These are phyloP conservation scores for Aradus depressus DNA, from an alignment of 2,888 invertebrate genomes.

Conservation along the genomic window DNA sequence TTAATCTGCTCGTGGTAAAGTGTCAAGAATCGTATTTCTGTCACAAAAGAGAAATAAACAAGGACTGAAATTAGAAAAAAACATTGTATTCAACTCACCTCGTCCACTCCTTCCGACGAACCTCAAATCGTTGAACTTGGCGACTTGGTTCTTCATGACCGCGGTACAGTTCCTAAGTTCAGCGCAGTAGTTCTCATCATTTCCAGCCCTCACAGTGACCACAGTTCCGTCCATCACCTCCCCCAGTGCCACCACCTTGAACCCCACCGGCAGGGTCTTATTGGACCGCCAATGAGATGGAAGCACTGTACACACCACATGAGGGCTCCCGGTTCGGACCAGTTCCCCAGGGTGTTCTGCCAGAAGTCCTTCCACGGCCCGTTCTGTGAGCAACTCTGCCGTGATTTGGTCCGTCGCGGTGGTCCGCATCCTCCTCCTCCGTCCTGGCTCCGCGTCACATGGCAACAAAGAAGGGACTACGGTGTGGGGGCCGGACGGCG, in stretches of 20 bases:
- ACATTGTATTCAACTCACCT: no score
- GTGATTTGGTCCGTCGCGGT: slow-evolving; percentile 46
- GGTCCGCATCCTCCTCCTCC: slow-evolving; percentile 18
- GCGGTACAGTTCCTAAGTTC: slow-evolving; percentile 88
- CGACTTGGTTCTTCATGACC: slow-evolving; percentile 93
- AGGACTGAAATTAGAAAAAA: no score
- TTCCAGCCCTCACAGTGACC: slow-evolving; percentile 87
- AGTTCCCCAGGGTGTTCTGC: slow-evolving; percentile 88
- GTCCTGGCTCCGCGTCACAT: slow-evolving; percentile 22
- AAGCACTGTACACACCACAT: slow-evolving; percentile 76
- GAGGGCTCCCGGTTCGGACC: slow-evolving; percentile 87
- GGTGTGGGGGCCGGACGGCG: slow-evolving; percentile 17
- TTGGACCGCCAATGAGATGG: slow-evolving; percentile 96
- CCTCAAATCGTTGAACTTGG: slow-evolving; percentile 93
- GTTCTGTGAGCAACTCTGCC: slow-evolving; percentile 69
- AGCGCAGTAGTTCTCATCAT: slow-evolving; percentile 93
- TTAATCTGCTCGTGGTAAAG: no score
- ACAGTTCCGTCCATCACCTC: slow-evolving; percentile 89
- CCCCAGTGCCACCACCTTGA: slow-evolving; percentile 86
- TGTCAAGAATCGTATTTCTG: no score
- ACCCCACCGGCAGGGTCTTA: slow-evolving; percentile 90
- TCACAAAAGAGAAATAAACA: no score
- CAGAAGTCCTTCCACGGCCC: slow-evolving; percentile 70
- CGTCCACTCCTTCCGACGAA: slow-evolving; percentile 94
- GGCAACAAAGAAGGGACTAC: slow-evolving; percentile 28